Conservation (phyloP, 1,140 invertebrate species). For the Spodoptera litura region DNA sequence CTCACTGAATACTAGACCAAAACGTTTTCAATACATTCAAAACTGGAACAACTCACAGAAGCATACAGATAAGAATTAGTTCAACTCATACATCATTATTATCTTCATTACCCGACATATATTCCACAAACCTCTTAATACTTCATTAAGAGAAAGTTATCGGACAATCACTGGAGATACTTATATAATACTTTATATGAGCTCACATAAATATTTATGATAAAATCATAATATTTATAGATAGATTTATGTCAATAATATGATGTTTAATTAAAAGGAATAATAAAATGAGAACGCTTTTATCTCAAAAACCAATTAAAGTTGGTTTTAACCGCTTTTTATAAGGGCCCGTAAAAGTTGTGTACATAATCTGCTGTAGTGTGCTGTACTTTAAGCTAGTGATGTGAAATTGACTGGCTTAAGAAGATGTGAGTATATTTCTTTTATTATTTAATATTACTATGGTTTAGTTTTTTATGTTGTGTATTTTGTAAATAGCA, state of each 20-base stretch:
- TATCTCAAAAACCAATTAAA: slow-evolving; percentile 35
- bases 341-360: slow-evolving; percentile 7
- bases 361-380: not conserved
- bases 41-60: too few species aligned
- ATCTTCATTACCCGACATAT: slow-evolving; percentile 1
- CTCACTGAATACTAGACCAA: too few species aligned
- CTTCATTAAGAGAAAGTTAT: slow-evolving; percentile 17
- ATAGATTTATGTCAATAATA: slow-evolving; percentile 5
- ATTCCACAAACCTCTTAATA: not conserved
- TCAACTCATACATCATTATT: slow-evolving; percentile 2
- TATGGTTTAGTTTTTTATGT: too few species aligned
- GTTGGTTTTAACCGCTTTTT: slow-evolving; percentile 19
- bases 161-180: not conserved
- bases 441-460: not conserved
- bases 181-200: not conserved
- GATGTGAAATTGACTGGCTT: slow-evolving; percentile 17
- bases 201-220: not conserved
- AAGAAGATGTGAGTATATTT: not conserved
- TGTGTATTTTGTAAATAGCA: too few species aligned
- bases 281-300: slow-evolving; percentile 23
- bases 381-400: not conserved
- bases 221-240: slow-evolving; percentile 32
- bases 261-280: slow-evolving; percentile 21
- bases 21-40: too few species aligned
- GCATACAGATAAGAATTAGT: not conserved